These are phyloP conservation scores for Mustelus asterias DNA, from an alignment of 2,113 vertebrate species.

Conservation along the genomic window DNA sequence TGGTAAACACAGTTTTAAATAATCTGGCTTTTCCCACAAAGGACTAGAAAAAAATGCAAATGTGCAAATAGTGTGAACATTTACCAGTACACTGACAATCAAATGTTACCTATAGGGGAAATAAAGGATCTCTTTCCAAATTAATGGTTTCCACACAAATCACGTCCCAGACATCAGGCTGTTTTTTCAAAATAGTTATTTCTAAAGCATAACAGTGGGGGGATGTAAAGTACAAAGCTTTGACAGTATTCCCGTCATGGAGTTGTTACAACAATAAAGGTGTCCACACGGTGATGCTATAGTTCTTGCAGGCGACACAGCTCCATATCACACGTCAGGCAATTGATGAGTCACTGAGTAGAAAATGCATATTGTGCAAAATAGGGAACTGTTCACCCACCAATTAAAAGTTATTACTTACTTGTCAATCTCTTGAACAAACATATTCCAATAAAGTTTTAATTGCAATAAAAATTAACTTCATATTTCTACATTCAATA, in stretches of 20 bases:
- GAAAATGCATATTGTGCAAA: neutral
- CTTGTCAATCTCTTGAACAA: neutral
- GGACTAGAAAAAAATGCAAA: neutral
- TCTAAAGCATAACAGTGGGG: neutral
- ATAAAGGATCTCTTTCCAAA: neutral
- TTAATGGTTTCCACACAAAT: neutral
- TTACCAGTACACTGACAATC: neutral
- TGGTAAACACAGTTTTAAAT: constrained; percentile 1
- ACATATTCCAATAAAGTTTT: neutral
- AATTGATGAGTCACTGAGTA: neutral
- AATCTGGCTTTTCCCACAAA: neutral
- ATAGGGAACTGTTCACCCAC: neutral
- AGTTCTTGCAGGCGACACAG: neutral
- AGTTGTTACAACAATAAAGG: neutral
- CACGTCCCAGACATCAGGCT: neutral
- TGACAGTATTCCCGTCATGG: neutral
- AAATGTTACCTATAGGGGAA: neutral
- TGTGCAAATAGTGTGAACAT: neutral
- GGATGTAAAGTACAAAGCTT: neutral
- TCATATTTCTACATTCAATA: neutral
- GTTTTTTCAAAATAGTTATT: neutral
- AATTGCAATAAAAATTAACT: neutral
- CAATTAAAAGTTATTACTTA: neutral
- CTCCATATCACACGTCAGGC: neutral
- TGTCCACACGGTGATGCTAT: neutral